These are phyloP conservation scores for Orchesella flavescens DNA, from an alignment of 2,888 invertebrate species.

Conservation along the genomic window DNA sequence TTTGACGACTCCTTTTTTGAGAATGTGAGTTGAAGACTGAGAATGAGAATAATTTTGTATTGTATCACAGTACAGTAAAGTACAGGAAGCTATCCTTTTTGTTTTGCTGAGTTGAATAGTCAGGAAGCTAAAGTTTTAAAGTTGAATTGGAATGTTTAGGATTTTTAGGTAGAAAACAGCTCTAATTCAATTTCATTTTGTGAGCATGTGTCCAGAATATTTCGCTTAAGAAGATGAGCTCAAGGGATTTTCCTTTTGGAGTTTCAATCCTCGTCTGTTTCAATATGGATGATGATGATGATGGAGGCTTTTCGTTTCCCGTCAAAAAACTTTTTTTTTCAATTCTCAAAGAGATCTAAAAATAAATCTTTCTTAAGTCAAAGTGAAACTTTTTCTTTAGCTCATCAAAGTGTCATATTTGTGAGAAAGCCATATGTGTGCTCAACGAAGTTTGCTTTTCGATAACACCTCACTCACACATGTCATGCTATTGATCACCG, in stretches of 20 bases:
- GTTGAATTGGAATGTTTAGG: not conserved
- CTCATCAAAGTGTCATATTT: constrained; percentile 51
- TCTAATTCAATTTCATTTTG: constrained; percentile 43
- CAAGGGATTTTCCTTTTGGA: not conserved
- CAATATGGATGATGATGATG: no score
- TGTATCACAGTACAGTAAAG: constrained; percentile 24
- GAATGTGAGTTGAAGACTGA: constrained; percentile 24
- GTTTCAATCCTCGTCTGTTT: not conserved
- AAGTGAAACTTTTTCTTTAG: constrained; percentile 32
- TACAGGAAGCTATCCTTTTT: constrained; percentile 9
- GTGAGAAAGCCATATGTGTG: not conserved
- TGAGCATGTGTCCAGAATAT: constrained; percentile 37
- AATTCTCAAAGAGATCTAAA: constrained; percentile 26
- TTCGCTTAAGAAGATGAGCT: not conserved
- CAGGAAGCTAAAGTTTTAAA: not conserved
- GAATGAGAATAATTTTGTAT: no score
- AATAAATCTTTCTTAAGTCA: constrained; percentile 39
- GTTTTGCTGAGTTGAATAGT: not conserved
- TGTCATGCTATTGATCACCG: no score
- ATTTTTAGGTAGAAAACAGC: not conserved
- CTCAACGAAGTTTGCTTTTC: constrained; percentile 19
- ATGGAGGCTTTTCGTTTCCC: not conserved
- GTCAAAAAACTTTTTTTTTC: constrained; percentile 20
- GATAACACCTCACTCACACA: not conserved
- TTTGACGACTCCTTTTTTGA: no score